A percentile compares a stretch with the other conserved stretches of the same genome.
Conservation (phyloP, 2,113 vertebrate genomes). For the Indri indri region DNA sequence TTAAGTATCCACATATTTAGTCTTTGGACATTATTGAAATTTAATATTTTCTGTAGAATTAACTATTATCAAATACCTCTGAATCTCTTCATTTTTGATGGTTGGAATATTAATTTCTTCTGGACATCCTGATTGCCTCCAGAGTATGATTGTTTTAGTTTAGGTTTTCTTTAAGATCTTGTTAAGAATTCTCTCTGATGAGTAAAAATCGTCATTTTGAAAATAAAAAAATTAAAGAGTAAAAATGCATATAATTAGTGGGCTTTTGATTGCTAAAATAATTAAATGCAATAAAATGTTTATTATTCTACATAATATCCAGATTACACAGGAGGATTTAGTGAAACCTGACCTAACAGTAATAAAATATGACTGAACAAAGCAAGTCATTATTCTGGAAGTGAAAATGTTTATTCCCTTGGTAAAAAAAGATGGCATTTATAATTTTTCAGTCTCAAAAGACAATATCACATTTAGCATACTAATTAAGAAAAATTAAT, state of each 20-base stretch:
- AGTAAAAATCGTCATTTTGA: neutral
- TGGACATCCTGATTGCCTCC: neutral
- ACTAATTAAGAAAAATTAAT: conserved; percentile 54
- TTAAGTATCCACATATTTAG: neutral
- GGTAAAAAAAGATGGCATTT: conserved; percentile 25
- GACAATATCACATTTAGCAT: neutral
- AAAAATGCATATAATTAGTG: conserved; percentile 9
- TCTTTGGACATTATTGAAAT: neutral
- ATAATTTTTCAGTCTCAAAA: conserved; percentile 45
- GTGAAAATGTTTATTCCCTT: conserved; percentile 46
- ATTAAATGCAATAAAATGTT: neutral
- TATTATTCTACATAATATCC: conserved; percentile 14
- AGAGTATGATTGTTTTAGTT: neutral
- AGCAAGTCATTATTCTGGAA: conserved; percentile 38
- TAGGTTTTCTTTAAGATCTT: neutral
- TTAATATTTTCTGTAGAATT: neutral
- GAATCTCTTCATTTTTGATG: neutral
- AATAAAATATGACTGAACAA: conserved; percentile 49
- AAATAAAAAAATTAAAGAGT: neutral
- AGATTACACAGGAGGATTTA: neutral
- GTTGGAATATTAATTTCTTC: neutral
- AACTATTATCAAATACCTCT: neutral
- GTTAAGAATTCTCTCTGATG: neutral
- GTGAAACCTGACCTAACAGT: conserved; percentile 8
- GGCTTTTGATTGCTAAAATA: conserved; percentile 7